These are phyloP conservation scores for Lepus townsendii DNA, from an alignment of 2,797 vertebrate genomes.

Conservation along the genomic window DNA sequence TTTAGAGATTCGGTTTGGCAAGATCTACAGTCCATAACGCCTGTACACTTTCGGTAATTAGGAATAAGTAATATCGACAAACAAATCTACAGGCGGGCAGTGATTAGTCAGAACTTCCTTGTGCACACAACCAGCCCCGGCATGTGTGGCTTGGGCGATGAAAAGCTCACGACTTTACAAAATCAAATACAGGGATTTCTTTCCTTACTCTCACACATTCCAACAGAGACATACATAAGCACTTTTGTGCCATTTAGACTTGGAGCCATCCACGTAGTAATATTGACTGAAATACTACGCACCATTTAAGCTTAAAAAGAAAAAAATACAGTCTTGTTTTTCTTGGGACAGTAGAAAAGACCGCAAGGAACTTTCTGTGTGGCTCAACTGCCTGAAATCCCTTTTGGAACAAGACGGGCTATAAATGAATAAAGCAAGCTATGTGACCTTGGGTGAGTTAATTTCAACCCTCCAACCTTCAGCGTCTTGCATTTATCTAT, in stretches of 20 bases:
- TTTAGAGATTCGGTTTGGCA: conserved; percentile 62
- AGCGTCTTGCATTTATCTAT: neutral
- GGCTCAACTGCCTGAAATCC: conserved; percentile 63
- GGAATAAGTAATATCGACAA: conserved; percentile 56
- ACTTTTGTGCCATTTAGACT: conserved; percentile 74
- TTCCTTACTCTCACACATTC: conserved; percentile 61
- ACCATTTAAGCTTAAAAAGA: conserved; percentile 70
- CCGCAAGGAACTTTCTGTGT: conserved; percentile 70
- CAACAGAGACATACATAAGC: conserved; percentile 45
- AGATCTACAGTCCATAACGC: neutral
- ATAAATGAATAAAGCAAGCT: conserved; percentile 60
- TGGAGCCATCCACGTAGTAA: conserved; percentile 46
- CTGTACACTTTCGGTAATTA: conserved; percentile 61
- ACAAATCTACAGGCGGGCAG: conserved; percentile 62
- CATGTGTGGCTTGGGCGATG: neutral
- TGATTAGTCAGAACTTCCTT: conserved; percentile 22
- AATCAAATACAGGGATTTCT: conserved; percentile 76
- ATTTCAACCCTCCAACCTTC: neutral
- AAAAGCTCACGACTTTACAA: conserved; percentile 70
- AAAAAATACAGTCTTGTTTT: conserved; percentile 66
- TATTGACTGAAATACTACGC: conserved; percentile 68
- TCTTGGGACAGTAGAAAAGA: conserved; percentile 67
- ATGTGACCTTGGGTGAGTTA: conserved; percentile 39
- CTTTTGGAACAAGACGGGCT: conserved; percentile 52
- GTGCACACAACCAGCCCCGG: neutral